Evolutionary conservation across 2,888 invertebrate genomes (phyloP), one percentile per base, ranked within the genome.

Genomic region (Nephrotoma guestfalica): DNA sequence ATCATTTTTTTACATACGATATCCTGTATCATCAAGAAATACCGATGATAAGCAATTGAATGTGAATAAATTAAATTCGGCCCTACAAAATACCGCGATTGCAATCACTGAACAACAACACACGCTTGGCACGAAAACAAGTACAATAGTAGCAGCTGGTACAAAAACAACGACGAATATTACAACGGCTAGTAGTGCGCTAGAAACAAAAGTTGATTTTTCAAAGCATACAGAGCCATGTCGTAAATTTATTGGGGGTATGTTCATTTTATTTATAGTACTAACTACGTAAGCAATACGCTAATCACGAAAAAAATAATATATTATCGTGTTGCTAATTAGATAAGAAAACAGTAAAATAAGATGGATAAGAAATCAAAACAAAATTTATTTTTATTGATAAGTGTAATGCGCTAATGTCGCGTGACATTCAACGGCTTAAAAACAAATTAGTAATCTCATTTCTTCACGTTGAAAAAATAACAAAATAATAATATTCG

Each of bases 151-250:
- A 47, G 30, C 30, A 40, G 15, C 51, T 57, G 51, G 0, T 71
- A 6, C 2, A 30, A 30, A 30, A 3, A 2, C 13, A 41, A 18
- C 86, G n/a, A 30, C 86, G 11, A 43, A n/a, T 15, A 9, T 18
- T 43, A 85, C 15, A 11, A 45, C 43, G 11, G 71, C 30, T 30
- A 30, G 30, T 30, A 30, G 71, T 9, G 30, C n/a, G 2, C 9
- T 71, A 30, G 71, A 92, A 92, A 57, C 86, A 87, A 85, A 87
- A 40, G 91, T 91, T 88, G 93, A 93, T 89, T 94, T 94, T 91
- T 93, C 94, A 87, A 94, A 94, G 89, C 95, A 95, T 90, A 95
- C 95, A 3, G 92, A 93, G 88, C 93, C 94, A 83, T 95, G 95
- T 90, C 94, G 94, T 91, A 93, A 94, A 88, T 94, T 93, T 88